Conservation (phyloP, 2,797 vertebrate species). For the Etheostoma nigrum region DNA sequence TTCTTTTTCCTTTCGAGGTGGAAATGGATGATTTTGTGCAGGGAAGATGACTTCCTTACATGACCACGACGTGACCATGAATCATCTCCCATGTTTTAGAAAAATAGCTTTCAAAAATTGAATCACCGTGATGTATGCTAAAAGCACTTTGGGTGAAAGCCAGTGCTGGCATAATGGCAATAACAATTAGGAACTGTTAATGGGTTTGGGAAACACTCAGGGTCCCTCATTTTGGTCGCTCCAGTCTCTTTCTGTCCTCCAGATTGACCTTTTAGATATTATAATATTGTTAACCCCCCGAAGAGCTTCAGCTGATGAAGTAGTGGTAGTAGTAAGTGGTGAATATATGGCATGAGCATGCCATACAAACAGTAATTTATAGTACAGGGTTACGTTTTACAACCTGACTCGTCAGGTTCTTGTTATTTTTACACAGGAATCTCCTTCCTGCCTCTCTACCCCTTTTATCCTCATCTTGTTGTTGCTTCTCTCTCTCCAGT, state of each 20-base stretch:
- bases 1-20: too few relatives aligned
- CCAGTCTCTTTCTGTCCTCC: neutral
- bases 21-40: neutral
- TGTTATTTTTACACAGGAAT: conserved; percentile 35
- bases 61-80: too few relatives aligned
- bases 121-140: conserved; percentile 2
- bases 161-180: too few relatives aligned
- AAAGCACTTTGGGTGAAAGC: conserved; percentile 42
- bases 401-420: neutral
- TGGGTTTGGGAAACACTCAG: too few relatives aligned
- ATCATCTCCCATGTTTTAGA: neutral
- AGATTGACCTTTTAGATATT: neutral
- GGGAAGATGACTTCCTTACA: neutral
- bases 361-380: neutral
- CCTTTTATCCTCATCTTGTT: neutral
- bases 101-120: neutral
- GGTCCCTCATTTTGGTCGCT: neutral
- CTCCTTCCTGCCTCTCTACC: conserved; percentile 7
- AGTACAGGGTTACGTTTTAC: conserved; percentile 1
- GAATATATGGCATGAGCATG: neutral
- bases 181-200: too few relatives aligned
- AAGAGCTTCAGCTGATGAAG: neutral
- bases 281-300: neutral
- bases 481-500: neutral
- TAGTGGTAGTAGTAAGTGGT: neutral